phyloP scores from a whole-genome alignment of 2,797 vertebrate genomes.

The Danio choprae region DNA sequence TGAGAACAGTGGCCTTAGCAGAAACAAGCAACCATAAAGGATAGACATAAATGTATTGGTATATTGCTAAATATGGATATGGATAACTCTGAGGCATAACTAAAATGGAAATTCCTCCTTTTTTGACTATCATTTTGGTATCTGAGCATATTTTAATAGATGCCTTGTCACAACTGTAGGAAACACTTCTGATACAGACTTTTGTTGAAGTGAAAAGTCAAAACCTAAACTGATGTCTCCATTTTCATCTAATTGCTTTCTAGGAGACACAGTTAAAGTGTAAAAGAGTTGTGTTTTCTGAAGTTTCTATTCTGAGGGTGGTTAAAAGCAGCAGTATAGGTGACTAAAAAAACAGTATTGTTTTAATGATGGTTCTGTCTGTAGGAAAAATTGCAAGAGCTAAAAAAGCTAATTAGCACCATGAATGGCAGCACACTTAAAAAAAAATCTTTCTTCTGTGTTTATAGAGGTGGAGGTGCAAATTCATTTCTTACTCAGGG shows the following conservation, averaged over 20 bases:
- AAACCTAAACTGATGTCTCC: background rate
- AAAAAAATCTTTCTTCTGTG: background rate
- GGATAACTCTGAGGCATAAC: background rate
- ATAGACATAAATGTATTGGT: background rate
- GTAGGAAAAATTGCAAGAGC: background rate
- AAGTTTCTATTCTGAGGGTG: background rate
- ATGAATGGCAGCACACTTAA: background rate
- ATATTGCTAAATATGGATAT: background rate
- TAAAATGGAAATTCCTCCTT: background rate
- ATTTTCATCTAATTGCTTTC: background rate
- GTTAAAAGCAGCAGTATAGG: background rate
- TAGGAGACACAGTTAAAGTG: background rate
- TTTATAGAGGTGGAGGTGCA: slow-evolving; percentile 7
- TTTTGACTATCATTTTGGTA: background rate
- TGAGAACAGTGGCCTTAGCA: too few species aligned
- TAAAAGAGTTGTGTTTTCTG: background rate
- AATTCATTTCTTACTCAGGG: background rate
- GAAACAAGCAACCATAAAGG: background rate
- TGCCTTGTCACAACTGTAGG: background rate
- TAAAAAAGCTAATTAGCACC: background rate
- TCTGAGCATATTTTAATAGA: background rate
- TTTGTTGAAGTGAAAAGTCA: background rate
- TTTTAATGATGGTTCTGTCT: background rate
- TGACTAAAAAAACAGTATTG: slow-evolving; percentile 1
- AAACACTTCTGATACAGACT: background rate